Evolutionary conservation across 2,113 vertebrate species (phyloP).

Genomic region (Rallus limicola): DNA sequence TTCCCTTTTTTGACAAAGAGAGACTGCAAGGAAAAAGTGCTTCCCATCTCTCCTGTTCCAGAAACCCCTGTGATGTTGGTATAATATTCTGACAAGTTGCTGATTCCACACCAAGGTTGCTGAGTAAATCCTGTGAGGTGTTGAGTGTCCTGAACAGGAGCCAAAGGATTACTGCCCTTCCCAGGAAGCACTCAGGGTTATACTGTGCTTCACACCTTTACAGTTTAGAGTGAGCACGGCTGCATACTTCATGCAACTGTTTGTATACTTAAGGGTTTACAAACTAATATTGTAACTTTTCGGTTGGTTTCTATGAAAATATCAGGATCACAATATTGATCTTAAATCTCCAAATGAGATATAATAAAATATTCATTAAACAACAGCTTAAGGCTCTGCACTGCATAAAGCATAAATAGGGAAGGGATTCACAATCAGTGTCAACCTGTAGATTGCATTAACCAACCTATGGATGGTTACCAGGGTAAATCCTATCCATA

Average conservation of each 20-base stretch:
- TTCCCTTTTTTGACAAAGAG: background rate
- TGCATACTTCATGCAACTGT: background rate
- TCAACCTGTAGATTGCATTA: background rate
- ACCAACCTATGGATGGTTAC: background rate
- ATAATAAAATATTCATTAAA: background rate
- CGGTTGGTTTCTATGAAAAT: background rate
- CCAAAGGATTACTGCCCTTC: background rate
- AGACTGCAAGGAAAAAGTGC: background rate
- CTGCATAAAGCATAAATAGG: background rate
- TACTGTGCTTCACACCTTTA: background rate
- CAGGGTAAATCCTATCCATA: constrained; percentile 8
- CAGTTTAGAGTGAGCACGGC: background rate
- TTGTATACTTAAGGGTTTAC: background rate
- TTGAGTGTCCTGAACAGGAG: background rate
- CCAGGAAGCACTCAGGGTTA: background rate
- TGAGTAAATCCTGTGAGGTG: background rate
- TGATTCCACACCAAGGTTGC: background rate
- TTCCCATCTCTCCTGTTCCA: background rate
- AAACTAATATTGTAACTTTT: background rate
- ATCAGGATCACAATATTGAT: background rate
- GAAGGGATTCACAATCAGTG: background rate
- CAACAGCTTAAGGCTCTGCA: background rate
- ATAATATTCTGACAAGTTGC: background rate
- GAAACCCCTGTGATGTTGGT: background rate
- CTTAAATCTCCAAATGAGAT: background rate